Percentiles rank a stretch among this genome's conserved stretches.
Conservation (phyloP, 2,113 vertebrate species). For the Indicator maculatus region DNA sequence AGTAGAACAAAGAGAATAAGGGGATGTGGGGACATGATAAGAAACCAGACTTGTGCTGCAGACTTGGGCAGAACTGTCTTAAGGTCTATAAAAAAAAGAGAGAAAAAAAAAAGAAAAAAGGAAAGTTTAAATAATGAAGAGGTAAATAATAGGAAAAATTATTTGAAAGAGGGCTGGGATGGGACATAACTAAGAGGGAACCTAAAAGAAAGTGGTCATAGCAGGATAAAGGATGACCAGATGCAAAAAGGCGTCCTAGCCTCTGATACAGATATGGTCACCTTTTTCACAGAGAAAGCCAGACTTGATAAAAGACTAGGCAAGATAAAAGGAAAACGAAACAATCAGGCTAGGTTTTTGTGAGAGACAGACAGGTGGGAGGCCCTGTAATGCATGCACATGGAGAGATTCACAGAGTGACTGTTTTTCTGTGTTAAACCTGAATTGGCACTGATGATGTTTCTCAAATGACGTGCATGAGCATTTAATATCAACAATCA, state of each 20-base stretch:
- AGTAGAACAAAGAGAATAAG: slow-evolving; percentile 59
- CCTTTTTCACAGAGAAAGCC: not conserved
- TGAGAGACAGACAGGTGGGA: not conserved
- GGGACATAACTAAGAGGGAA: not conserved
- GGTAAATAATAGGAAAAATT: not conserved
- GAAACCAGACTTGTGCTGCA: slow-evolving; percentile 7
- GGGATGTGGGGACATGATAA: not conserved
- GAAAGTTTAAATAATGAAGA: not conserved
- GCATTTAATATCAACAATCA: not conserved
- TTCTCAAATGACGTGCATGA: not conserved
- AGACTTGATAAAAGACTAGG: not conserved
- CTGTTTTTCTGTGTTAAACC: not conserved
- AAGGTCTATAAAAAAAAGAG: not conserved
- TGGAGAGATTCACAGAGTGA: not conserved
- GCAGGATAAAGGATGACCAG: not conserved
- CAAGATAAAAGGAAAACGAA: not conserved
- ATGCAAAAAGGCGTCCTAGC: not conserved
- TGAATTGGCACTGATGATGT: not conserved
- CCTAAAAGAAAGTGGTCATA: not conserved
- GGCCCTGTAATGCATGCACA: not conserved
- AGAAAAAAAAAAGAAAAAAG: not conserved
- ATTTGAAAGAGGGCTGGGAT: not conserved
- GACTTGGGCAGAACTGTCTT: not conserved
- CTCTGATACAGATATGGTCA: not conserved
- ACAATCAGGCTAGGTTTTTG: not conserved